Base-by-base conservation (phyloP, 2,888 invertebrate genomes). In the Anticlea derivata region DNA sequence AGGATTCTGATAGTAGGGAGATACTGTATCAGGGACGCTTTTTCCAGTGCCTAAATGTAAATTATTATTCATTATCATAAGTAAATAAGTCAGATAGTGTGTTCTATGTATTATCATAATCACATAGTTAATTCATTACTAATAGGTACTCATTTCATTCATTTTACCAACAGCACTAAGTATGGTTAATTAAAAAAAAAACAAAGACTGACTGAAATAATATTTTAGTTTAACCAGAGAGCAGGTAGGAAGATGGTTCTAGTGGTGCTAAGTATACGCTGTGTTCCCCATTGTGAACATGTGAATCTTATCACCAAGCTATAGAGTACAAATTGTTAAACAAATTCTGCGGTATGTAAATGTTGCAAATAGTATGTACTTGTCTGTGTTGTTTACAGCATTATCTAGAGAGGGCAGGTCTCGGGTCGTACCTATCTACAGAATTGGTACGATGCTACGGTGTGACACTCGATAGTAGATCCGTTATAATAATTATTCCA, bases 351-450 rank as follows among this genome's bases (percentile, higher is more conserved):
- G 7, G 23, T 35, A 41, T 35, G 27, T 41, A 27, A 26, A 47
- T 17, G 13, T 33, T 23, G 31, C 24, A 41, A 31, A 31, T 41
- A 31, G 4, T 23, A 6, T 4, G 12, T 17, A 35, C 2, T 3
- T 56, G 56, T 55, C 52, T 58, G 13, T 53, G 57, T 60, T 60
- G 56, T 65, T 49, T 37, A 49, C 40, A 53, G 51, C 44, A 63
- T 55, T 75, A 77, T 75, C 76, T 48, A 55, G 64, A 57, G 65
- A 57, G 64, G 61, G 73, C 75, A 70, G 68, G 66, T 61, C 68
- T 63, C 61, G 72, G 44, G 80, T 79, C 79, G 63, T 55, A 57
- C 52, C 56, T 76, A 79, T 79, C 78, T 63, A 24, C 34, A 41
- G 34, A 58, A 50, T 37, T 45, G 34, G 47, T 35, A 35, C 50